phyloP scores from a whole-genome alignment of 1,140 invertebrate species.

The Orussus abietinus region DNA sequence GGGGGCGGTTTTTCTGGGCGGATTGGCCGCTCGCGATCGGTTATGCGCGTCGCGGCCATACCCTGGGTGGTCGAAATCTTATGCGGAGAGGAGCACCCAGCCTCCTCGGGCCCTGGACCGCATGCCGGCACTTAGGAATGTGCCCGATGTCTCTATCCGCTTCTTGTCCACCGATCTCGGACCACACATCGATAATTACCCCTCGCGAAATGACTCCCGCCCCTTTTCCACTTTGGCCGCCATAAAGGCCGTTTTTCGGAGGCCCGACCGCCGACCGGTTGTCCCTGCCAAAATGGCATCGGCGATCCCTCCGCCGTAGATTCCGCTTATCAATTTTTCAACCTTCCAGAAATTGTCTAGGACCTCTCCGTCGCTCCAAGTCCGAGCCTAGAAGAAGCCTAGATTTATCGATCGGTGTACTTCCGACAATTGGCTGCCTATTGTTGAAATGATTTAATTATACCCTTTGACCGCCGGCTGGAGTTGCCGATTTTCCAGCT shows the following conservation, averaged over 20 bases:
- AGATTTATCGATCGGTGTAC: too few relatives aligned
- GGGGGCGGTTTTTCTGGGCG: slow-evolving; percentile 3
- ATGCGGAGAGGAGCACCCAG: slow-evolving; percentile 37
- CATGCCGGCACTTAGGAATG: slow-evolving; percentile 48
- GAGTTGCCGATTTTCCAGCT: too few relatives aligned
- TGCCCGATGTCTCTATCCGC: slow-evolving; percentile 53
- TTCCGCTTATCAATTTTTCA: too few relatives aligned
- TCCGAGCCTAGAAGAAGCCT: too few relatives aligned
- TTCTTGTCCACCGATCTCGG: slow-evolving; percentile 39
- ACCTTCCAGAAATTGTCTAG: too few relatives aligned
- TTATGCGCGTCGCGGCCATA: slow-evolving; percentile 32
- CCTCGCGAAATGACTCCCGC: slow-evolving; percentile 43
- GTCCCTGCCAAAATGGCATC: too few relatives aligned
- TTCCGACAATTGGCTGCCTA: too few relatives aligned
- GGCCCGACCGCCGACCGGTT: slow-evolving; percentile 33
- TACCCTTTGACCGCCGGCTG: too few relatives aligned
- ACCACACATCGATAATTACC: slow-evolving; percentile 55
- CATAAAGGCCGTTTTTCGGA: slow-evolving; percentile 42
- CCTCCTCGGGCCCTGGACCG: slow-evolving; percentile 23
- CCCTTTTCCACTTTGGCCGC: slow-evolving; percentile 42
- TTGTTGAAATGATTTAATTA: too few relatives aligned
- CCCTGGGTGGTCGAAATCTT: slow-evolving; percentile 39
- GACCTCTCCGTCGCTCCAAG: too few relatives aligned
- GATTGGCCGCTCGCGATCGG: slow-evolving; percentile 14
- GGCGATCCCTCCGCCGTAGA: too few relatives aligned